phyloP scores from a whole-genome alignment of 2,888 invertebrate species.

The Papilio gigon region DNA sequence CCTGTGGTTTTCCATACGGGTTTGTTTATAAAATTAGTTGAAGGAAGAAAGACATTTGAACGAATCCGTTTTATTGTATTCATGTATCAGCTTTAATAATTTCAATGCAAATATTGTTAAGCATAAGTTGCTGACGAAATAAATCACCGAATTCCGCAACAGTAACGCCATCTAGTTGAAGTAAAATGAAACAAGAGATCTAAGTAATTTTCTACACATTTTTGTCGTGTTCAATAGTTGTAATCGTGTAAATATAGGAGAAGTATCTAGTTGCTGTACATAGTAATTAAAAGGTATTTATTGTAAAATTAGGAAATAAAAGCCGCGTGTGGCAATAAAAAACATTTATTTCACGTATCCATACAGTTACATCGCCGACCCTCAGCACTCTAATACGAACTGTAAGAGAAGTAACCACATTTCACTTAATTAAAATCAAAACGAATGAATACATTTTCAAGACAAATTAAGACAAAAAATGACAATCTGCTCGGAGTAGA shows the following conservation, averaged over 20 bases:
- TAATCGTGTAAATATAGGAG: slow-evolving; percentile 47
- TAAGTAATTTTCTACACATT: too few species aligned
- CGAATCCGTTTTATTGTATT: too few species aligned
- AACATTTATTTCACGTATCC: slow-evolving; percentile 67
- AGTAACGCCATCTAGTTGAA: too few species aligned
- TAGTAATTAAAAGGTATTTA: slow-evolving; percentile 64
- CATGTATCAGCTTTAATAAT: too few species aligned
- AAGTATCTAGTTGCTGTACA: slow-evolving; percentile 50
- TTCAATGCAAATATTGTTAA: too few species aligned
- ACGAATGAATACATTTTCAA: not conserved
- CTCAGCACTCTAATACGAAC: slow-evolving; percentile 43
- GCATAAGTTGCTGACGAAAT: too few species aligned
- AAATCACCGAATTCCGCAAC: too few species aligned
- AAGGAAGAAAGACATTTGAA: too few species aligned
- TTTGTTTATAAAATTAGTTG: too few species aligned
- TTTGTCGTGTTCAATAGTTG: slow-evolving; percentile 66
- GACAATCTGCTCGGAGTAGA: slow-evolving; percentile 9
- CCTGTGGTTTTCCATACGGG: too few species aligned
- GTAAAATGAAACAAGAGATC: too few species aligned
- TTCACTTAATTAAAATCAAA: slow-evolving; percentile 6
- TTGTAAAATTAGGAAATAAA: slow-evolving; percentile 73
- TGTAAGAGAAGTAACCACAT: not conserved
- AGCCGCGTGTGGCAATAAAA: slow-evolving; percentile 75
- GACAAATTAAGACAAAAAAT: slow-evolving; percentile 6
- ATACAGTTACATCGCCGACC: slow-evolving; percentile 49